These are phyloP conservation scores for Amblyraja radiata DNA, from an alignment of 2,797 vertebrate species.

Conservation along the genomic window DNA sequence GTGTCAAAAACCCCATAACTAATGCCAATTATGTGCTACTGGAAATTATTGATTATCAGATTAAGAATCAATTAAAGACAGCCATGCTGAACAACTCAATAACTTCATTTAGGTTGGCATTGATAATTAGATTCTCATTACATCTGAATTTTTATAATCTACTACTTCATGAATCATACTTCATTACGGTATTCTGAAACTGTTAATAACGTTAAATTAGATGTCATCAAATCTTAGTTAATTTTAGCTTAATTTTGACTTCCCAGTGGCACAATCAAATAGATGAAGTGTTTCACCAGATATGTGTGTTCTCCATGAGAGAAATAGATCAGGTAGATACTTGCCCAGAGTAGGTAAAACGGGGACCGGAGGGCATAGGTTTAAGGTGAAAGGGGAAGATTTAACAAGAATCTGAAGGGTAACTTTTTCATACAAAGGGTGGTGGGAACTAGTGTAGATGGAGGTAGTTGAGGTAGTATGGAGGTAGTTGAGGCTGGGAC, in stretches of 20 bases:
- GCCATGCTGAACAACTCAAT: not conserved
- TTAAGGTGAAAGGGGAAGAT: no score
- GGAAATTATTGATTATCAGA: not conserved
- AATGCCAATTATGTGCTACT: no score
- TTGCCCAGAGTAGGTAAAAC: no score
- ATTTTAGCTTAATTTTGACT: not conserved
- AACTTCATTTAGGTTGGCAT: not conserved
- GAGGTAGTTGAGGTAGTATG: no score
- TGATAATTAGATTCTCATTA: not conserved
- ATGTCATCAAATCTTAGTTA: not conserved
- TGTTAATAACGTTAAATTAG: not conserved
- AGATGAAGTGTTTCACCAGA: not conserved
- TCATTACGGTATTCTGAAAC: not conserved
- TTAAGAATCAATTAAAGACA: constrained; percentile 25
- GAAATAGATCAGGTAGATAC: no score
- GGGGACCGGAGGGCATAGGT: no score
- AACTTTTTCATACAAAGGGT: no score
- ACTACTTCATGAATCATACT: not conserved
- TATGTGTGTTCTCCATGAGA: not conserved
- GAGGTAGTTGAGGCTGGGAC: no score
- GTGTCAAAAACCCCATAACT: not conserved
- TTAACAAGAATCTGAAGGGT: no score
- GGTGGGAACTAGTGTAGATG: no score
- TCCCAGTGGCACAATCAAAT: not conserved
- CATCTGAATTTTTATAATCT: not conserved